Conservation (phyloP, 1,140 invertebrate genomes). For the Lepidotrigona ventralis region DNA sequence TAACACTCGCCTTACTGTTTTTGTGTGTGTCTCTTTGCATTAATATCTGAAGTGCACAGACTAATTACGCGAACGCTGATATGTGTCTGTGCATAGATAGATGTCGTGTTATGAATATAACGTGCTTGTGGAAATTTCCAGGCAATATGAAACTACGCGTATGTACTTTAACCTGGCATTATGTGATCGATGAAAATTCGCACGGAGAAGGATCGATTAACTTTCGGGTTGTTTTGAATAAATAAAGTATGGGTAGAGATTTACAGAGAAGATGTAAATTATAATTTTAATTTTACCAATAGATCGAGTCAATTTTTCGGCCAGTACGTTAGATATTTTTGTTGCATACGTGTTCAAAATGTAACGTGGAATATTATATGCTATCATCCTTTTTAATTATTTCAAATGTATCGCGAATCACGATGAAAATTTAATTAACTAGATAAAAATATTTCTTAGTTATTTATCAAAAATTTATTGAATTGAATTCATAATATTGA, state of each 20-base stretch:
- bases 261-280: neutral
- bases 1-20: neutral
- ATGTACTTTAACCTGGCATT: neutral
- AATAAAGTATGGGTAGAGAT: neutral
- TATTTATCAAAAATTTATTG: too few relatives aligned
- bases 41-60: constrained; percentile 7
- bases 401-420: neutral
- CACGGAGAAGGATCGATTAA: neutral
- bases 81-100: too few relatives aligned
- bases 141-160: neutral
- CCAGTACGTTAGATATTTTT: too few relatives aligned
- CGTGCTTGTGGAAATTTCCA: constrained; percentile 48
- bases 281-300: neutral
- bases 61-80: constrained; percentile 17
- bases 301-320: neutral
- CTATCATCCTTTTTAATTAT: too few relatives aligned
- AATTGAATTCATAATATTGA: too few relatives aligned
- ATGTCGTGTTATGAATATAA: neutral
- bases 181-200: neutral
- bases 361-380: too few relatives aligned
- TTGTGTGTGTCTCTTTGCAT: constrained; percentile 3
- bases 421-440: too few relatives aligned
- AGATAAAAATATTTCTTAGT: too few relatives aligned
- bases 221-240: neutral
- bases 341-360: neutral